phyloP scores from a whole-genome alignment of 2,797 vertebrate genomes.

The Eulemur rubriventer region DNA sequence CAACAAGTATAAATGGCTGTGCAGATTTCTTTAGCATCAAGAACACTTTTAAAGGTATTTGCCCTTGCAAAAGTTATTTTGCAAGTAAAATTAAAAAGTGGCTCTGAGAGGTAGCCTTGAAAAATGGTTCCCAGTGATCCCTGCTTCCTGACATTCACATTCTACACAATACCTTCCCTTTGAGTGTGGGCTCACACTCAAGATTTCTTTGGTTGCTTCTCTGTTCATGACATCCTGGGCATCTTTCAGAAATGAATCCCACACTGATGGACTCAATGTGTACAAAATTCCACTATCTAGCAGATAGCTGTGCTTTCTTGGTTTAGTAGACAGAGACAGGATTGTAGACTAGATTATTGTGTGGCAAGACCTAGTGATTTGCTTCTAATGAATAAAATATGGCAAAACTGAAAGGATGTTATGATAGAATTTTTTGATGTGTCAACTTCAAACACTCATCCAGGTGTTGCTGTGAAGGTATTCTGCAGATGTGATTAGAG shows the following conservation, averaged over 20 bases:
- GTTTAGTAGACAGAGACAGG: background rate
- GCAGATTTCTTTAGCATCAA: background rate
- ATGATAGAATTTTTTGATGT: background rate
- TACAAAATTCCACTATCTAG: background rate
- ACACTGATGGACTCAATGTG: background rate
- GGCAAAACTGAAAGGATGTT: background rate
- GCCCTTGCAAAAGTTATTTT: constrained; percentile 61
- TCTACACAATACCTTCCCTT: background rate
- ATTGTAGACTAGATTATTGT: background rate
- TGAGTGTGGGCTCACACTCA: background rate
- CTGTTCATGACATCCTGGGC: background rate
- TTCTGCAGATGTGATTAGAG: background rate
- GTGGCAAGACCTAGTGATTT: background rate
- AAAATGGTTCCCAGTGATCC: background rate
- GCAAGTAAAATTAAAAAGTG: constrained; percentile 49
- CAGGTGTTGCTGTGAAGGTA: background rate
- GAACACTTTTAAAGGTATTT: constrained; percentile 47
- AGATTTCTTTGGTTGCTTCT: too few relatives aligned
- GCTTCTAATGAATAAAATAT: background rate
- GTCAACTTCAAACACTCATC: background rate
- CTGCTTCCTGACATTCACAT: background rate
- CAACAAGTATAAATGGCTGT: constrained; percentile 56
- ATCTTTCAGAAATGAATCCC: background rate
- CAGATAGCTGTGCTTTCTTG: background rate
- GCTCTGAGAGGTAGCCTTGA: background rate